Base-by-base conservation (phyloP, 2,113 vertebrate species). In the Gnathonemus longibarbis region DNA sequence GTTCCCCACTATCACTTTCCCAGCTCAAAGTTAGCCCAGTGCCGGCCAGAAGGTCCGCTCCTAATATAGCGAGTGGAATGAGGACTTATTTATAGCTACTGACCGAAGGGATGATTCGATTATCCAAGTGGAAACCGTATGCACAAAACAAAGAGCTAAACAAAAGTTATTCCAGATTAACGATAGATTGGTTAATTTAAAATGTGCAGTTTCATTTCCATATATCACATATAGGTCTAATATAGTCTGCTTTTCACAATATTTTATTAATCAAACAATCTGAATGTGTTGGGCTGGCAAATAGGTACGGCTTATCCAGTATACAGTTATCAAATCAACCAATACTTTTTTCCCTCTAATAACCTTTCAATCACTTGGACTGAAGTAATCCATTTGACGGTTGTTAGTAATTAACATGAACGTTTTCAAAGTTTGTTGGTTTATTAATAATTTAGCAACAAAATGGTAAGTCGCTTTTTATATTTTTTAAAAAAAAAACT, bases 41-140 rank as follows among this genome's bases (percentile, higher is more conserved):
- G 4, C 45, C 45, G 66, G 70, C 53, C 84, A 89, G 89, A 91
- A 91, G 91, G 87, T 91, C 89, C 21, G 13, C 45, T 89, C 92
- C 91, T 84, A 91, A 91, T 92, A 93, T 93, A 93, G 93, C 88
- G 88, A 84, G 84, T 85, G 85, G 88, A 66, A 88, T 90, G 91
- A 62, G 66, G 39, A n/a, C 3, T 62, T 93, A 93, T 93, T 93
- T 92, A 92, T 93, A 93, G 92, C 84, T 90, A 84, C 77, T 87
- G 80, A 27, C 89, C 42, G 66, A 91, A 90, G 88, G 52, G 50
- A 89, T 88, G 46, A 92, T 91, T 89, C 35, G 56, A 88, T 88
- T 52, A 90, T 84, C 80, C 46, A 58, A 56, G 80, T 89, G 80
- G 52, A 62, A 84, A 87, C 35, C 17, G 80, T 88, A 45, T 88